Conservation (phyloP, 2,888 invertebrate species). For the Harpalus rufipes region DNA sequence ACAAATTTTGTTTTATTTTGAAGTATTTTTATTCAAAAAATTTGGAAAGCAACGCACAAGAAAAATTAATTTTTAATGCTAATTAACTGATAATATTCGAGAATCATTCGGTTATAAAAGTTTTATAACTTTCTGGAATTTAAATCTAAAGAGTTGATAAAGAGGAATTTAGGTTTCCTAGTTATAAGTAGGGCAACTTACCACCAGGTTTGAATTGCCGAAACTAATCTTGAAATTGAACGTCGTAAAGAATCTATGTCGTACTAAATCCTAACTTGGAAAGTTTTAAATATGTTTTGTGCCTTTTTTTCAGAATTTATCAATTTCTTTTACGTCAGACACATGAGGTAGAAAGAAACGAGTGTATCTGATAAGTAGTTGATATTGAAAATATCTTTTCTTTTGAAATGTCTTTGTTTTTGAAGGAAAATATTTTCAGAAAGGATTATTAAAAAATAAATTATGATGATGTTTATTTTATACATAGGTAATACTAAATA, state of each 20-base stretch:
- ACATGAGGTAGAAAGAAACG: slow-evolving; percentile 37
- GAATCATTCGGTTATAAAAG: background rate
- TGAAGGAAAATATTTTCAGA: background rate
- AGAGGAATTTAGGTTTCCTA: background rate
- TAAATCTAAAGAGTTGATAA: background rate
- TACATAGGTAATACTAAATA: too few species aligned
- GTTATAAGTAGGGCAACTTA: background rate
- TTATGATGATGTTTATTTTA: too few species aligned
- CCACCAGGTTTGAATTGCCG: slow-evolving; percentile 2
- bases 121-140: background rate
- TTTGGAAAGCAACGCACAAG: too few species aligned
- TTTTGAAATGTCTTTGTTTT: background rate
- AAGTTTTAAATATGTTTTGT: slow-evolving; percentile 48
- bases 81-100: too few species aligned
- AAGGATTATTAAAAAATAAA: too few species aligned
- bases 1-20: too few species aligned
- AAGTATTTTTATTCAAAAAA: too few species aligned
- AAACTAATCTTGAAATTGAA: slow-evolving; percentile 39
- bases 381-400: slow-evolving; percentile 11
- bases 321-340: slow-evolving; percentile 41
- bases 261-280: slow-evolving; percentile 4
- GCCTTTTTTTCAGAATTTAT: slow-evolving; percentile 21
- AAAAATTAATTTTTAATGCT: too few species aligned
- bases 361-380: slow-evolving; percentile 27
- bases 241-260: slow-evolving; percentile 17